Conservation (phyloP, 2,113 vertebrate genomes). For the Morone saxatilis region DNA sequence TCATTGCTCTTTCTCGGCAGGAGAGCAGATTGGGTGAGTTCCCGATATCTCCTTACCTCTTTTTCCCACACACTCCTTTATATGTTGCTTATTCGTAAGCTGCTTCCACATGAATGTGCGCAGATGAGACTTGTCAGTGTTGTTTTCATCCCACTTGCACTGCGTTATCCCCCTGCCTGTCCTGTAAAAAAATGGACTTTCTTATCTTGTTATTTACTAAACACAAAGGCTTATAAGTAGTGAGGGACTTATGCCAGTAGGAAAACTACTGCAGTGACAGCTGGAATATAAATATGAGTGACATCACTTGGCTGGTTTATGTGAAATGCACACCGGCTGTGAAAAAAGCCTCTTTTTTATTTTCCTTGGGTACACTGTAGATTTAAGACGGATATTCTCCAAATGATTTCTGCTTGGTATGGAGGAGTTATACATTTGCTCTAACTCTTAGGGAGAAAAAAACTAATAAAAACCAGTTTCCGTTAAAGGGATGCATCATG, state of each 20-base stretch:
- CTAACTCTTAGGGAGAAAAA: constrained; percentile 39
- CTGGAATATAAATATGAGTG: constrained; percentile 68
- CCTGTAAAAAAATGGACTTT: constrained; percentile 53
- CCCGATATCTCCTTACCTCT: constrained; percentile 31
- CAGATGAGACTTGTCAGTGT: constrained; percentile 52
- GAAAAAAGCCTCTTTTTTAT: constrained; percentile 39
- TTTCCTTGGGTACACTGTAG: constrained; percentile 11
- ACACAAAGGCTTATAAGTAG: constrained; percentile 60
- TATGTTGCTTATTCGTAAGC: constrained; percentile 37
- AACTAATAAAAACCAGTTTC: constrained; percentile 14
- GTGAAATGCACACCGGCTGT: constrained; percentile 47
- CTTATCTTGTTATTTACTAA: constrained; percentile 70
- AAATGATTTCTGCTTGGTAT: constrained; percentile 34
- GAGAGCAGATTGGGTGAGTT: constrained; percentile 40
- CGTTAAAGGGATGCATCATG: constrained; percentile 23
- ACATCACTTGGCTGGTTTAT: constrained; percentile 67
- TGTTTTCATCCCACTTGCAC: constrained; percentile 48
- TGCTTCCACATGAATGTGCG: constrained; percentile 40
- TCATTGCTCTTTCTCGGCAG: constrained; percentile 69
- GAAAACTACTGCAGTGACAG: constrained; percentile 59
- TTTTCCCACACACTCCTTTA: constrained; percentile 42
- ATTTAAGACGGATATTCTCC: constrained; percentile 51
- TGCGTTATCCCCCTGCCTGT: constrained; percentile 45
- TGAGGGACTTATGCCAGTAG: constrained; percentile 53
- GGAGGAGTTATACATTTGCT: constrained; percentile 30